phyloP scores from a whole-genome alignment of 1,140 invertebrate species.

The Chelonus insularis region DNA sequence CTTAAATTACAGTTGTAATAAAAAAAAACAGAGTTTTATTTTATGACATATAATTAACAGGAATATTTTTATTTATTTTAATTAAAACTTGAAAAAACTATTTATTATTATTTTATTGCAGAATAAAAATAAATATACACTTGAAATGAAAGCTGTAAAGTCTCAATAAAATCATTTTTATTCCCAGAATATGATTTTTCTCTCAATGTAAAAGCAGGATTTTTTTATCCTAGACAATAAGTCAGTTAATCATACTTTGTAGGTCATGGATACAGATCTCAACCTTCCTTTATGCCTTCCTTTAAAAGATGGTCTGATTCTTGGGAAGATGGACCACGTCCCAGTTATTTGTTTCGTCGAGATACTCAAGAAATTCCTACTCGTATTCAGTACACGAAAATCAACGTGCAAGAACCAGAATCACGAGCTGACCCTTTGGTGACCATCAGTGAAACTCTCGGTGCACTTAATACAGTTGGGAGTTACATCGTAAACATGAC shows the following conservation, averaged over 20 bases:
- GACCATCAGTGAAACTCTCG: constrained; percentile 64
- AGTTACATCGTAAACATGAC: constrained; percentile 82
- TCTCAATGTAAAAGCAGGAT: no score
- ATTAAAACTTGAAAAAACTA: no score
- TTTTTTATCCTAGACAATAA: no score
- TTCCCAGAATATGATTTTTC: no score
- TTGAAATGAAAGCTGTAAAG: no score
- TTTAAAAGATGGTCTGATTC: constrained; percentile 41
- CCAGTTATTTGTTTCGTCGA: constrained; percentile 38
- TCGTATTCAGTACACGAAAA: constrained; percentile 41
- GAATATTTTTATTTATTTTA: no score
- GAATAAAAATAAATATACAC: no score
- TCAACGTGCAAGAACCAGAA: constrained; percentile 35
- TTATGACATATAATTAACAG: no score
- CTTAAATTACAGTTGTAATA: no score
- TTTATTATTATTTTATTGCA: no score
- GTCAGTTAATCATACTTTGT: neutral
- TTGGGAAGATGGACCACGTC: constrained; percentile 41
- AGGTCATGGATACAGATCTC: constrained; percentile 25
- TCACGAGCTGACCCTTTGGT: constrained; percentile 49
- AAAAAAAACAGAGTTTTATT: no score
- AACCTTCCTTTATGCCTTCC: constrained; percentile 28
- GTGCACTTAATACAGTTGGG: constrained; percentile 80
- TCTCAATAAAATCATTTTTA: no score
- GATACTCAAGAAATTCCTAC: constrained; percentile 43